These are phyloP conservation scores for Platycnemis pennipes DNA, from an alignment of 2,888 invertebrate genomes.

Conservation along the genomic window DNA sequence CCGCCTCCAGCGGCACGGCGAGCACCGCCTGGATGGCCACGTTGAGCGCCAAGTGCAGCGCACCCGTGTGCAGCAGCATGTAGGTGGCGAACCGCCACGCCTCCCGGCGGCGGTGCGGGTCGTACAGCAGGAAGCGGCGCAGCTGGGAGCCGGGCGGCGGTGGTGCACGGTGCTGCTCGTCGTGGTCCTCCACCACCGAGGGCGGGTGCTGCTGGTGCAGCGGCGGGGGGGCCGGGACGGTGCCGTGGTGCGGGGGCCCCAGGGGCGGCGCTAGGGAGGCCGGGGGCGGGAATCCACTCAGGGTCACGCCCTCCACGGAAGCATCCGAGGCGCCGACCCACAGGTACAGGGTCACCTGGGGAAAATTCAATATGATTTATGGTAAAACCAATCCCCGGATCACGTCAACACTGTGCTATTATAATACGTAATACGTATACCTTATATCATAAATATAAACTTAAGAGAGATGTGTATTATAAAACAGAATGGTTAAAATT, in stretches of 20 bases:
- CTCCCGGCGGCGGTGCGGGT: slow-evolving; percentile 84
- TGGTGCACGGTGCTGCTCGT: slow-evolving; percentile 89
- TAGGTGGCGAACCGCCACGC: slow-evolving; percentile 91
- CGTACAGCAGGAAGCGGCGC: slow-evolving; percentile 80
- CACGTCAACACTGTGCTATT: too few species aligned
- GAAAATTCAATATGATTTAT: too few species aligned
- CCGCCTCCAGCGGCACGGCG: slow-evolving; percentile 82
- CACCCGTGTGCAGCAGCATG: slow-evolving; percentile 89
- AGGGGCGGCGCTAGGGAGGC: background rate
- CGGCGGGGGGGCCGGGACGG: background rate
- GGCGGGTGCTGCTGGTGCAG: slow-evolving; percentile 83
- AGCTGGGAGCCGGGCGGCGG: slow-evolving; percentile 79
- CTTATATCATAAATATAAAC: too few species aligned
- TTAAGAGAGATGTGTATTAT: too few species aligned
- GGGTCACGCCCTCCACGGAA: slow-evolving; percentile 31
- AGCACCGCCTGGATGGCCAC: slow-evolving; percentile 84
- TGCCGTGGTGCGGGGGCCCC: background rate
- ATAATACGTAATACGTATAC: too few species aligned
- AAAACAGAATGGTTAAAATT: too few species aligned
- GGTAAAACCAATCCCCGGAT: too few species aligned
- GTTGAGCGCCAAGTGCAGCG: slow-evolving; percentile 89
- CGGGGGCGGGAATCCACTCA: slow-evolving; percentile 48
- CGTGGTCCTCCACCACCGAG: slow-evolving; percentile 89
- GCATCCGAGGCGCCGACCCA: slow-evolving; percentile 51
- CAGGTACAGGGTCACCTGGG: slow-evolving; percentile 29